These are phyloP conservation scores for Agrochola circellaris DNA, from an alignment of 2,888 invertebrate genomes.

Conservation along the genomic window DNA sequence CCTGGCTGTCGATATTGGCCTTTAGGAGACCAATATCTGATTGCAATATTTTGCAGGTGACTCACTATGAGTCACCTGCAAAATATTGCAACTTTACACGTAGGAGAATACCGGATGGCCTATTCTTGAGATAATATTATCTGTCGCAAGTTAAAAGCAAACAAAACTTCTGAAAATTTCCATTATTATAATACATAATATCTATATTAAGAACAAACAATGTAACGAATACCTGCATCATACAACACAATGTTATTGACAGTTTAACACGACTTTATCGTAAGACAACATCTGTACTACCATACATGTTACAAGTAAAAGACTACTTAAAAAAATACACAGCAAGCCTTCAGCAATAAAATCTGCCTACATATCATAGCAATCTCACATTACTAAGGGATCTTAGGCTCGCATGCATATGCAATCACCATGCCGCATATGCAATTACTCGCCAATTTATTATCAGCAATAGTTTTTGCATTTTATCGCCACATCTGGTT, in stretches of 20 bases:
- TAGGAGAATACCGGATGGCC: too few species aligned
- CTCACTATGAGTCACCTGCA: not conserved
- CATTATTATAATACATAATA: not conserved
- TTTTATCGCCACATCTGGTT: conserved; percentile 50
- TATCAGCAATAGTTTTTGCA: conserved; percentile 54
- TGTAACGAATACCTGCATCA: not conserved
- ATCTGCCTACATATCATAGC: conserved; percentile 39
- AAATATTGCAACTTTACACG: not conserved
- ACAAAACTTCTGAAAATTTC: not conserved
- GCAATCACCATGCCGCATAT: conserved; percentile 38
- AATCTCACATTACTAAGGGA: conserved; percentile 39
- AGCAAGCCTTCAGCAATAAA: conserved; percentile 15
- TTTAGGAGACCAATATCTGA: not conserved
- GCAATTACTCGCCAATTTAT: conserved; percentile 62
- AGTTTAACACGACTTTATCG: conserved; percentile 5
- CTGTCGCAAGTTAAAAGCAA: not conserved
- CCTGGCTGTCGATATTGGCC: too few species aligned
- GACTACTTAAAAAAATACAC: conserved; percentile 14
- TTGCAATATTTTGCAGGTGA: too few species aligned
- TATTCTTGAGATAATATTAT: not conserved
- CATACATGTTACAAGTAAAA: not conserved
- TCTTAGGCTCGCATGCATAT: conserved; percentile 42
- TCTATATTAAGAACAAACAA: conserved; percentile 1
- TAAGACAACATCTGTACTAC: conserved; percentile 20
- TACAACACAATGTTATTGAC: conserved; percentile 16